Evolutionary conservation across 2,888 invertebrate species (phyloP), one percentile per base, ranked within the genome.

Genomic region (Pheosia gnoma): DNA sequence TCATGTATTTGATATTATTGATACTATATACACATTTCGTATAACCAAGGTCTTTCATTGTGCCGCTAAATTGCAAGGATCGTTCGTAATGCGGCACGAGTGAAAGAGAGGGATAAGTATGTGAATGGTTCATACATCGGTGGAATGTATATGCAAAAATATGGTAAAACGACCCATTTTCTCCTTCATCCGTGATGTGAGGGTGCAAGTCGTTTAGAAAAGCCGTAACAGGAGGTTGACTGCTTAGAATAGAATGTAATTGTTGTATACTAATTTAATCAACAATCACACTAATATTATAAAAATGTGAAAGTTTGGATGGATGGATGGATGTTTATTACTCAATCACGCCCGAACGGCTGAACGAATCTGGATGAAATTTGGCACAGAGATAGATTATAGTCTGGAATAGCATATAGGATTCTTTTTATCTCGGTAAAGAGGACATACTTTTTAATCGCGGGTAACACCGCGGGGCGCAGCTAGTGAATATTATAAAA

Each of bases 131-230:
- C 53, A 53, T 53, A 56, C 25, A 54, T 38, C 56, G 13, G 37
- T 56, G 56, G 41, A 56, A 56, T 56, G 13, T 56, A 56, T 56
- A 56, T 56, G 56, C 56, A 56, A 56, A 56, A 56, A 56, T 56
- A 56, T 56, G 56, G 56, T 56, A 56, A 56, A 56, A 56, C 41
- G 56, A 11, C 56, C 56, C 41, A 39, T 39, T 56, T 56, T 53
- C 53, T 13, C 41, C 56, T 56, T 41, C 56, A 56, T 13, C 56
- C 56, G 13, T 56, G 56, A 56, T 41, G 13, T 13, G 39, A 25
- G 25, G 25, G 41, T 2, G 25, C 56, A 39, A 56, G 56, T 41
- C 41, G 56, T 41, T 56, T 53, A 53, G 41, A 56, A 56, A 56
- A 38, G 38, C 10, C 37, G 56, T 53, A 53, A 56, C 41, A 41